A percentile compares a stretch with the other conserved stretches of the same genome.
Conservation (phyloP, 1,140 invertebrate genomes). For the Drosophila murphyi region DNA sequence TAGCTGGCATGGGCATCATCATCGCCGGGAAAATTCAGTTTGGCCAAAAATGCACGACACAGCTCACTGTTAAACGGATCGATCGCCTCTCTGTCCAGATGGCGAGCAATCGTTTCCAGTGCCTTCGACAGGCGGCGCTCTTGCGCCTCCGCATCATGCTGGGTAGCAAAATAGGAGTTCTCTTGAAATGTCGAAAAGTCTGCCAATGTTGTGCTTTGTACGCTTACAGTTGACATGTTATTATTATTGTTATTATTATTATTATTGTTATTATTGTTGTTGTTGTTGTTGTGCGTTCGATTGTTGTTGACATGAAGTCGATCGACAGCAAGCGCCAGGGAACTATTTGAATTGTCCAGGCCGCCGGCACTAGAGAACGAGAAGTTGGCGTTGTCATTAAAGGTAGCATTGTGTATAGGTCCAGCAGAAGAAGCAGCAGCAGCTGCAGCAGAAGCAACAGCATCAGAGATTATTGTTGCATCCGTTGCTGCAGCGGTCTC, state of each 20-base stretch:
- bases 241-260: conserved; percentile 67
- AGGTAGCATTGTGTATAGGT: conserved; percentile 60
- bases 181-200: conserved; percentile 84
- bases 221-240: conserved; percentile 14
- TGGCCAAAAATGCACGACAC: conserved; percentile 86
- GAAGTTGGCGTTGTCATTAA: conserved; percentile 81
- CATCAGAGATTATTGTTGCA: neutral
- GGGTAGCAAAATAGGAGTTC: conserved; percentile 83
- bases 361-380: conserved; percentile 77
- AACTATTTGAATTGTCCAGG: conserved; percentile 79
- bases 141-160: conserved; percentile 78
- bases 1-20: conserved; percentile 75
- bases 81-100: conserved; percentile 79
- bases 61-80: conserved; percentile 87
- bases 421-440: neutral
- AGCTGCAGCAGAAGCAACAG: too few species aligned
- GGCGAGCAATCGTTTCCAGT: conserved; percentile 72
- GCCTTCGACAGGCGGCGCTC: conserved; percentile 77
- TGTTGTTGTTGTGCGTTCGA: conserved; percentile 46
- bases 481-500: neutral
- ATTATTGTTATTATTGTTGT: conserved; percentile 59
- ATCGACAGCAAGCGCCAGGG: conserved; percentile 70
- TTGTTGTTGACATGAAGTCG: conserved; percentile 39
- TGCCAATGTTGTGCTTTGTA: conserved; percentile 18
- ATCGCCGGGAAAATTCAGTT: conserved; percentile 85